phyloP scores from a whole-genome alignment of 2,113 vertebrate genomes.

The Polypterus senegalus region DNA sequence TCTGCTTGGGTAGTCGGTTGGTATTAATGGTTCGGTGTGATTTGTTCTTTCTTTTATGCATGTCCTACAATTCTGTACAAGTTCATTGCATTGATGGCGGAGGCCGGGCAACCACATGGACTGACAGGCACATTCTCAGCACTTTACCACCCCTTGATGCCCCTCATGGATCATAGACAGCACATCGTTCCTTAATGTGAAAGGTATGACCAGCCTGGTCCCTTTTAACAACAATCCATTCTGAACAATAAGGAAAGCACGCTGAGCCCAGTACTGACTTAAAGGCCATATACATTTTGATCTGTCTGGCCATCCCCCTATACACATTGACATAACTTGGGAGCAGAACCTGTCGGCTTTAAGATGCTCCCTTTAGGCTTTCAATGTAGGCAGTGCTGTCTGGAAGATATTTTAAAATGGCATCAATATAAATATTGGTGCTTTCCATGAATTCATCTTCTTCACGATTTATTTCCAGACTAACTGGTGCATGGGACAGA shows the following conservation, averaged over 20 bases:
- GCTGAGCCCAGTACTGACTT: constrained; percentile 1
- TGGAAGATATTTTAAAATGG: neutral
- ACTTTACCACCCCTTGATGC: constrained; percentile 3
- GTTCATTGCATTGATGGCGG: neutral
- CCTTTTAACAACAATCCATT: constrained; percentile 6
- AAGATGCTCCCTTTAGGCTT: neutral
- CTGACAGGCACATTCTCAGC: neutral
- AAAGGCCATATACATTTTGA: neutral
- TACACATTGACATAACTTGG: neutral
- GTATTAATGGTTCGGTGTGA: neutral
- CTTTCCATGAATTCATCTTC: neutral
- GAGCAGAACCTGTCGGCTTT: neutral
- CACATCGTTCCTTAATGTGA: neutral
- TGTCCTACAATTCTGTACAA: neutral
- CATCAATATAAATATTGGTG: constrained; percentile 3
- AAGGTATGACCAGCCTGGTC: neutral
- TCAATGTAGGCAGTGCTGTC: neutral
- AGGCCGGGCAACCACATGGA: constrained; percentile 1
- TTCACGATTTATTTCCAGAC: neutral
- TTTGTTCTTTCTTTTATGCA: neutral
- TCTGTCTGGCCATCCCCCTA: neutral
- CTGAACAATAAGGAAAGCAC: neutral
- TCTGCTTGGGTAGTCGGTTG: neutral
- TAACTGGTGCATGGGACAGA: constrained; percentile 2
- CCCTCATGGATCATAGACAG: constrained; percentile 2